Evolutionary conservation across 2,888 invertebrate genomes (phyloP), one percentile per base, ranked within the genome.

Genomic region (Petrolisthes manimaculis): DNA sequence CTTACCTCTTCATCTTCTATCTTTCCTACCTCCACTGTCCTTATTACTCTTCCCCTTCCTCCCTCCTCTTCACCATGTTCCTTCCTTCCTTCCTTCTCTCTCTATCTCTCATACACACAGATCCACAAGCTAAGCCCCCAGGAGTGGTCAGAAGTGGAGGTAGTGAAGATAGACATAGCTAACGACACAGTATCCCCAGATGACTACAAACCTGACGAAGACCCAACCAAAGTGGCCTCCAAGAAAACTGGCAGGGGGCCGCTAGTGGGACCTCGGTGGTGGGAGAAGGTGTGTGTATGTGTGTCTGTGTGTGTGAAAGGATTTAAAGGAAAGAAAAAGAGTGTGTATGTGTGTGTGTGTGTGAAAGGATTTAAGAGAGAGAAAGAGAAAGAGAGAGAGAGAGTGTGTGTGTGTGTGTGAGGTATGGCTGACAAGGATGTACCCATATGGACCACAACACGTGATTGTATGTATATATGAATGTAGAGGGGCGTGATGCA

Each of bases 171-270:
- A 93, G 99, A 99, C 94, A 99, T 99, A 93, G 98, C 99, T 86
- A 97, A 98, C 94, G 98, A 99, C 94, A 94, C 96, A 8, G 94
- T 97, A 67, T 93, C 95, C 86, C 93, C 95, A 83, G 94, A 96
- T 92, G 99, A 99, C 94, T 98, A 97, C 94, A 98, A 97, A 93
- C 94, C 95, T 77, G 96, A 95, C 91, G 96, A 97, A 93, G 97
- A 97, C 94, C 98, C 98, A 37, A 95, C 95, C 82, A 96, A 95
- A 93, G 98, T 97, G 94, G 96, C 96, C 93, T 99, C 98, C 83
- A 93, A 94, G 92, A 99, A 98, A 94, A 98, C 99, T 18, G 97
- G 97, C 37, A 95, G 99, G 92, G 99, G 99, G 6, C 98, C 98
- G 69, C 95, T 99, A 87, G 93, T 94, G 90, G 95, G 95, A 1